A percentile compares a stretch with the other conserved stretches of the same genome.
Evolutionary conservation across 92 coral and sea anemone species (phyloP).

Genomic region (Muricea muricata): DNA sequence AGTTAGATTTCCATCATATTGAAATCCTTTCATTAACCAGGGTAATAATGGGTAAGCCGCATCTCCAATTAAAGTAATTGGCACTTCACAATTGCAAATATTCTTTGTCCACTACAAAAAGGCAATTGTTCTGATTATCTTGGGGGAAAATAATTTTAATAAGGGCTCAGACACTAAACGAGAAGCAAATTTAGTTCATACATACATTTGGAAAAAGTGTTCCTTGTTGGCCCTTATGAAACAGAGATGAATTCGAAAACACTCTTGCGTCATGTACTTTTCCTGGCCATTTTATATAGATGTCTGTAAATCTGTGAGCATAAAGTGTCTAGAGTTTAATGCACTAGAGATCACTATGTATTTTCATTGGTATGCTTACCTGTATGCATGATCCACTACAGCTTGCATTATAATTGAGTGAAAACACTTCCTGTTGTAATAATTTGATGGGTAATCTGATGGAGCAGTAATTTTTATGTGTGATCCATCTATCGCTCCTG

Average conservation of each 20-base stretch:
- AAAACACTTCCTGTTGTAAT: conserved; percentile 43
- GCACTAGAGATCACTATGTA: not conserved
- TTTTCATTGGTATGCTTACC: not conserved
- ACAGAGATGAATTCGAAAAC: conserved; percentile 34
- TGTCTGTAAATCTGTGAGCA: conserved; percentile 31
- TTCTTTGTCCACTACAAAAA: not conserved
- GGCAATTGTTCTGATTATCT: not conserved
- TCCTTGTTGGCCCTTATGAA: conserved; percentile 29
- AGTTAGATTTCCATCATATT: conserved; percentile 24
- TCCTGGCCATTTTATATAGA: no score
- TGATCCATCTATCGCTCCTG: conserved; percentile 40
- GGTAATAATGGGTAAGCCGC: conserved; percentile 14
- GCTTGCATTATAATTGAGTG: conserved; percentile 31
- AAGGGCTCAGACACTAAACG: no score
- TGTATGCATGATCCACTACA: no score
- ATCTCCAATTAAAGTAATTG: not conserved
- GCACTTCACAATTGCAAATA: not conserved
- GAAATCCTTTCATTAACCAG: conserved; percentile 40
- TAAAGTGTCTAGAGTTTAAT: not conserved
- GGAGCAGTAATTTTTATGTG: conserved; percentile 48
- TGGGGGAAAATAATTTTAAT: no score
- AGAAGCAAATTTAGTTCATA: no score
- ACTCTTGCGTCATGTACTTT: no score
- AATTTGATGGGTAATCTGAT: no score
- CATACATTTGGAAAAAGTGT: no score